Conservation (phyloP, 1,140 invertebrate species). For the Drosophila sucinea region DNA sequence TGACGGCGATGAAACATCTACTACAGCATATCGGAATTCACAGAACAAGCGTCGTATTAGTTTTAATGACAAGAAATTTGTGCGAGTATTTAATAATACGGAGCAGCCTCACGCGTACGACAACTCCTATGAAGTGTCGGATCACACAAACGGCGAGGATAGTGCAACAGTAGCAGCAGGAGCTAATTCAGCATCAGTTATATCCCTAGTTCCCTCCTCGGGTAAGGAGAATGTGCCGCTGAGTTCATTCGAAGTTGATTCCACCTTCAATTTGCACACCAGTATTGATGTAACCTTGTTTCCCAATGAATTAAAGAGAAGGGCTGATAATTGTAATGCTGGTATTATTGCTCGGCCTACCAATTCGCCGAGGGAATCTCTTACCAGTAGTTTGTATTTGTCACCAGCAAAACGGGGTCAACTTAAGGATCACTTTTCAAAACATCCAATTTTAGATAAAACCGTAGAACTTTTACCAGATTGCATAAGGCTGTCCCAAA, state of each 20-base stretch:
- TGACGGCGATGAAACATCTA: not conserved
- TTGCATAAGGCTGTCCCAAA: not conserved
- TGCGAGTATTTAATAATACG: slow-evolving; percentile 52
- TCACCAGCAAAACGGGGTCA: slow-evolving; percentile 29
- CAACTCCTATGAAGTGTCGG: slow-evolving; percentile 66
- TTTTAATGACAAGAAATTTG: slow-evolving; percentile 66
- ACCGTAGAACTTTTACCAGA: slow-evolving; percentile 56
- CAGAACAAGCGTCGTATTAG: slow-evolving; percentile 59
- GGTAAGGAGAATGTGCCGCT: slow-evolving; percentile 49
- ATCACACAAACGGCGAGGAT: slow-evolving; percentile 53
- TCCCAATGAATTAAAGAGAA: slow-evolving; percentile 38
- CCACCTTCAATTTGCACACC: slow-evolving; percentile 48
- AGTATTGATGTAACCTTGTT: slow-evolving; percentile 61
- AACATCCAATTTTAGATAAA: slow-evolving; percentile 35
- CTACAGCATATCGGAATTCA: slow-evolving; percentile 3
- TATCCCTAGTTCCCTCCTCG: not conserved
- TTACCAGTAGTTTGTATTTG: slow-evolving; percentile 26
- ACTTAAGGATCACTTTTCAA: slow-evolving; percentile 28
- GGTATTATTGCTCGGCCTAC: not conserved
- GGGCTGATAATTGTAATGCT: not conserved
- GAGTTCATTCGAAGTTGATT: slow-evolving; percentile 22
- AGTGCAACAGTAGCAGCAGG: slow-evolving; percentile 30
- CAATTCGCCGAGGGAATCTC: slow-evolving; percentile 6
- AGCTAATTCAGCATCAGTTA: slow-evolving; percentile 1
- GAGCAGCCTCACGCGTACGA: slow-evolving; percentile 56